Conservation (phyloP, 2,113 vertebrate species). For the Cervus canadensis region DNA sequence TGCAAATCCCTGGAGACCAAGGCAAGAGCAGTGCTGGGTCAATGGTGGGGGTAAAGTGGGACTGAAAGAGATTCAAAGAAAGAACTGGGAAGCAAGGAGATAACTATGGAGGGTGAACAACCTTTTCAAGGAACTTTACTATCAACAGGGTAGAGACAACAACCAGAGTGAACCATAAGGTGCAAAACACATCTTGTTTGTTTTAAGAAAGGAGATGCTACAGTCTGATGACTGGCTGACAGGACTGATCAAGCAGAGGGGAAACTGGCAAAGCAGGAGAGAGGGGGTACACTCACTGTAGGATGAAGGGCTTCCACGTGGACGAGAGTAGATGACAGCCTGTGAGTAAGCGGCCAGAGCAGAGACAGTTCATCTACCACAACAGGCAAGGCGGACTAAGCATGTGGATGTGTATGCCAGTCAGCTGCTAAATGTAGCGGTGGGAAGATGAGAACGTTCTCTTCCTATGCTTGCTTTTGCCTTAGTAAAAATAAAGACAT, state of each 20-base stretch:
- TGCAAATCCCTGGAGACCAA: neutral
- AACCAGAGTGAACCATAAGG: neutral
- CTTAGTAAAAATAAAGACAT: neutral
- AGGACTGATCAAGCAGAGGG: neutral
- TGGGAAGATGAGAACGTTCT: neutral
- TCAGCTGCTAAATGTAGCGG: neutral
- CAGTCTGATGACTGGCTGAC: neutral
- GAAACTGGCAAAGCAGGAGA: neutral
- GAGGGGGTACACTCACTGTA: too few species aligned
- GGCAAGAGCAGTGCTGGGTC: neutral
- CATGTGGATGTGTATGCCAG: neutral
- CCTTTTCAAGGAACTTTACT: neutral
- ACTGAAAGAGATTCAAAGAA: neutral
- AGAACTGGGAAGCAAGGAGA: neutral
- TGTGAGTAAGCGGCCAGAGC: neutral
- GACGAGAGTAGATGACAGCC: neutral
- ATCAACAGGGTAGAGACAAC: neutral
- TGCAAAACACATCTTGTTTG: neutral
- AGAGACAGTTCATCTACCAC: neutral
- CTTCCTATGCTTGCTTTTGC: neutral
- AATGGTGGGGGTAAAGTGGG: neutral
- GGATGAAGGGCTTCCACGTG: neutral
- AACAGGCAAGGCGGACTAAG: neutral
- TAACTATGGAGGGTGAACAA: neutral
- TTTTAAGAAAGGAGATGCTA: neutral